phyloP scores from a whole-genome alignment of 1,140 invertebrate genomes.

The Ips nitidus region DNA sequence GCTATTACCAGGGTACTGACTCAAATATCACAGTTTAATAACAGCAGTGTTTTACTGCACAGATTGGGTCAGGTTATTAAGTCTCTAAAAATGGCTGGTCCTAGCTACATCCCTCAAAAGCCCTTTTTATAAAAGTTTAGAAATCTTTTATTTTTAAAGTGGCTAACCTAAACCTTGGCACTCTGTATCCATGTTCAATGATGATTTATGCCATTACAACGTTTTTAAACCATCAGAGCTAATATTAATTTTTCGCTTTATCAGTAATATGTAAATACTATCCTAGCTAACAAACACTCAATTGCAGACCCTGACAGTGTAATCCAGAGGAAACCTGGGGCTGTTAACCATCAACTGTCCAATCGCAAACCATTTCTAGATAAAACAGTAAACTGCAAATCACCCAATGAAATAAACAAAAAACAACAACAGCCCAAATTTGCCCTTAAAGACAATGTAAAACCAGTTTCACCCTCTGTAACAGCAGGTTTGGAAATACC shows the following conservation, averaged over 20 bases:
- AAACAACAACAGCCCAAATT: slow-evolving; percentile 21
- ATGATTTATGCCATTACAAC: too few relatives aligned
- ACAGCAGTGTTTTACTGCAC: too few relatives aligned
- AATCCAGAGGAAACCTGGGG: slow-evolving; percentile 26
- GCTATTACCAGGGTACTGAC: too few relatives aligned
- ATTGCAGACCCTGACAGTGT: slow-evolving; percentile 25
- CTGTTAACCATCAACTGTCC: slow-evolving; percentile 4
- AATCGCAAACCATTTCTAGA: slow-evolving; percentile 37
- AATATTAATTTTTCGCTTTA: slow-evolving; percentile 7
- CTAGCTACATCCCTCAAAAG: too few relatives aligned
- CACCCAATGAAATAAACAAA: slow-evolving; percentile 25
- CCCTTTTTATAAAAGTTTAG: too few relatives aligned
- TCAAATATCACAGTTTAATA: too few relatives aligned
- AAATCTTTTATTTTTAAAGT: too few relatives aligned
- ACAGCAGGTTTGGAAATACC: neutral
- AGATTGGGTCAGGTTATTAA: too few relatives aligned
- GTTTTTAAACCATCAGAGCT: neutral
- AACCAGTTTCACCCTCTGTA: neutral
- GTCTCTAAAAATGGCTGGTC: too few relatives aligned
- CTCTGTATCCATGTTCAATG: too few relatives aligned
- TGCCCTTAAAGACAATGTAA: neutral
- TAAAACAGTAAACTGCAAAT: slow-evolving; percentile 33
- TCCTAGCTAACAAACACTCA: slow-evolving; percentile 6
- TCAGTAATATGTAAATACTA: neutral
- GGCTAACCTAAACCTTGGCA: too few relatives aligned